A percentile compares a stretch with the other conserved stretches of the same genome.
These are phyloP conservation scores for Phacellophora camtschatica DNA, from an alignment of 30 jellyfish, hydroid and myxozoan species.

Conservation along the genomic window DNA sequence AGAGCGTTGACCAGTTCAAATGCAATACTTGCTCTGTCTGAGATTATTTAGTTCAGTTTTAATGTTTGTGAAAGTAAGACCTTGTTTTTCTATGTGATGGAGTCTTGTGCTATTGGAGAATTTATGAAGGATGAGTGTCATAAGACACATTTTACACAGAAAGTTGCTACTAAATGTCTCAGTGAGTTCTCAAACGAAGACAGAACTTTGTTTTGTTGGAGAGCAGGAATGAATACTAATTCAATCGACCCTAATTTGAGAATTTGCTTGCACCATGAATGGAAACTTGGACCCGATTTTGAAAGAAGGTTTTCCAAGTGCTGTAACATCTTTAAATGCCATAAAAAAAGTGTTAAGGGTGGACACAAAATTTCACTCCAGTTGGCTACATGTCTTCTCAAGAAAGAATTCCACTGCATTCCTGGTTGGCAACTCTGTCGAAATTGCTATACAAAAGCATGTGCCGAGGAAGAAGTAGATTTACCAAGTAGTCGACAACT, in stretches of 20 bases:
- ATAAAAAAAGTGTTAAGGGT: conserved; percentile 20
- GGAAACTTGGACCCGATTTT: neutral
- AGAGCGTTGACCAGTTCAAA: too few species aligned
- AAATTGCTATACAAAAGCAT: neutral
- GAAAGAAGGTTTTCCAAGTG: conserved; percentile 6
- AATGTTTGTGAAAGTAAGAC: too few species aligned
- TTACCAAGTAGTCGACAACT: too few species aligned
- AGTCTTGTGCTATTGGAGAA: neutral
- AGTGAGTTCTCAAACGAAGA: neutral
- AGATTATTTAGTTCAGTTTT: too few species aligned
- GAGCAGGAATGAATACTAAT: neutral
- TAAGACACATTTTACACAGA: neutral
- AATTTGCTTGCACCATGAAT: neutral
- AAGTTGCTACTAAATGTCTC: neutral
- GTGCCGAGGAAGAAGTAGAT: neutral
- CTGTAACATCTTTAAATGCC: conserved; percentile 8
- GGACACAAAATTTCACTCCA: conserved; percentile 40
- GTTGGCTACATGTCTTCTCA: neutral
- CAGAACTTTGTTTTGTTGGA: neutral
- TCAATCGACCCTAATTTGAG: neutral
- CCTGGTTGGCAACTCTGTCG: conserved; percentile 44
- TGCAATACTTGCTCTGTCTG: too few species aligned
- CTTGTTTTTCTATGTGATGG: too few species aligned
- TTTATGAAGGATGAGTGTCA: neutral
- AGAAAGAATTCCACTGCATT: conserved; percentile 10